Evolutionary conservation across 30 jellyfish, hydroid and myxozoan species (phyloP).

Genomic region (Cassiopea andromeda): DNA sequence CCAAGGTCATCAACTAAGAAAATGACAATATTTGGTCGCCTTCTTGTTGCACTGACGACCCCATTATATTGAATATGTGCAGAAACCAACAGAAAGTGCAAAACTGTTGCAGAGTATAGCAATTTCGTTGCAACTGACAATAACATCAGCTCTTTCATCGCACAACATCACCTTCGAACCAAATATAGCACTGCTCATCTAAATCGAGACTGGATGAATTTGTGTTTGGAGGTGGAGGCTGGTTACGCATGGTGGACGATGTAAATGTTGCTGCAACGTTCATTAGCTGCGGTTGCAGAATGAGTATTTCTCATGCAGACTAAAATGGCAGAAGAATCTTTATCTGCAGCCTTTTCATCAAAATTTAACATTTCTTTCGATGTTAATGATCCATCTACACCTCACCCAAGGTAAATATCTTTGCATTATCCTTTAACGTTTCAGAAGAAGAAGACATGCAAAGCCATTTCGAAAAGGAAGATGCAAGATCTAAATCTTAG

Average conservation of each 20-base stretch:
- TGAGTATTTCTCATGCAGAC: background rate
- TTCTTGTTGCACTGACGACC: background rate
- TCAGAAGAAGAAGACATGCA: background rate
- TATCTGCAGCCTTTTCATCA: conserved; percentile 43
- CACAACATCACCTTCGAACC: background rate
- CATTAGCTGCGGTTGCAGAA: background rate
- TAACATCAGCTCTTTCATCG: background rate
- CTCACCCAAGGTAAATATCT: conserved; percentile 64
- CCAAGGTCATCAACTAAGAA: conserved; percentile 92
- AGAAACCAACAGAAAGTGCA: background rate
- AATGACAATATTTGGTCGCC: conserved; percentile 70
- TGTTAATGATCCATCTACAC: conserved; percentile 41
- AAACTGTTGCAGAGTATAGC: background rate
- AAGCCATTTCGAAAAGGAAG: background rate
- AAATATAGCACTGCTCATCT: no score
- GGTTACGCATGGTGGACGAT: background rate
- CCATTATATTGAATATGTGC: background rate
- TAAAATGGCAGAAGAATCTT: conserved; percentile 9
- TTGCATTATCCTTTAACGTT: background rate
- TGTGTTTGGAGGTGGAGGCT: no score
- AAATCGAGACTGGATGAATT: no score
- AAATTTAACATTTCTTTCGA: conserved; percentile 40
- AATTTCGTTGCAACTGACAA: background rate
- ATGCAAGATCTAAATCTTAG: no score
- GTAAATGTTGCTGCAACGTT: background rate